Percentiles rank a stretch among this genome's conserved stretches.
These are phyloP conservation scores for Tetramorium simillimum DNA, from an alignment of 1,140 invertebrate genomes.

Conservation along the genomic window DNA sequence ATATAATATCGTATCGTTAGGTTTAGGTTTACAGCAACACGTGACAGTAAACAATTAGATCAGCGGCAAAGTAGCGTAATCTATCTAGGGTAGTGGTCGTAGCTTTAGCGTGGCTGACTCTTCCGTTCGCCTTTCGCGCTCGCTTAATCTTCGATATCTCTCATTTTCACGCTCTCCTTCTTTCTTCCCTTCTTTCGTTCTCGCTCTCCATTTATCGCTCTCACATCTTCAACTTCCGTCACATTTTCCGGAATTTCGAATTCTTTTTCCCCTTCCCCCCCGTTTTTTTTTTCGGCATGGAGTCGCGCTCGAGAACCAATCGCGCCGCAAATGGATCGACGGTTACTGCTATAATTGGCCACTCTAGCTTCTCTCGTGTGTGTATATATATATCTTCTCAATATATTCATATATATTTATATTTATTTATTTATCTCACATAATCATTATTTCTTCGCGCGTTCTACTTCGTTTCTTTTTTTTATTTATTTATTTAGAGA, in stretches of 20 bases:
- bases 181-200: constrained; percentile 42
- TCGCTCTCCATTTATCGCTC: constrained; percentile 28
- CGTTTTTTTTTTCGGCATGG: neutral
- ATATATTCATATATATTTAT: constrained; percentile 57
- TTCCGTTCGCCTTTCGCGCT: constrained; percentile 61
- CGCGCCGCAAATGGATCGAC: constrained; percentile 36
- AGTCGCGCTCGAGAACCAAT: constrained; percentile 44
- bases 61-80: constrained; percentile 83
- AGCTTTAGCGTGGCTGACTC: constrained; percentile 79
- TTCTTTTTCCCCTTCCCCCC: neutral
- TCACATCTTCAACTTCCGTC: constrained; percentile 3
- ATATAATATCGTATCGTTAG: constrained; percentile 79
- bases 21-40: constrained; percentile 83
- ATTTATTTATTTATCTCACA: constrained; percentile 62
- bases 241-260: constrained; percentile 16
- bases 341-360: constrained; percentile 49
- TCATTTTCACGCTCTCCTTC: constrained; percentile 53
- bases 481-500: constrained; percentile 49
- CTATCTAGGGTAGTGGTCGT: constrained; percentile 82
- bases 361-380: constrained; percentile 48
- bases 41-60: constrained; percentile 84
- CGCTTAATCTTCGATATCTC: constrained; percentile 40
- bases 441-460: constrained; percentile 48
- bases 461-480: constrained; percentile 26
- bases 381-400: constrained; percentile 14